Evolutionary conservation across 2,888 invertebrate genomes (phyloP), one percentile per base, ranked within the genome.

Genomic region (Limnephilus auricula): DNA sequence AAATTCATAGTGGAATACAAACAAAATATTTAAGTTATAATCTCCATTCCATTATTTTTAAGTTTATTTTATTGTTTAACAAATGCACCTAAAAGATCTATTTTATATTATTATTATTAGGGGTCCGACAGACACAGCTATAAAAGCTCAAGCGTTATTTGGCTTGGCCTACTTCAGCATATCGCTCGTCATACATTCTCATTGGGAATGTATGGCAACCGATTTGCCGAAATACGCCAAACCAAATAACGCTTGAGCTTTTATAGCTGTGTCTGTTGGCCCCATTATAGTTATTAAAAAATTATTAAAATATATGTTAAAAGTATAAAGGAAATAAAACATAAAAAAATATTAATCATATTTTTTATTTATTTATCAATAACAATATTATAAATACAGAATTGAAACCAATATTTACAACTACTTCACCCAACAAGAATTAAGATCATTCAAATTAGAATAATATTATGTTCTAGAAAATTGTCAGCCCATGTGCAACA

Each of bases 281-380:
- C n/a, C n/a, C n/a, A n/a, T n/a, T 40, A 65, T 65, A n/a, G 65
- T 65, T 65, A 25, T n/a, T 65, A 25, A 65, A 65, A 65, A 9
- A 65, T 65, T 65, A n/a, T 65, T 65, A 65, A 65, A 40, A 37
- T 37, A 37, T 37, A 37, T 37, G 4, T 34, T 34, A 3, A 34
- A 50, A 65, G 65, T 65, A 65, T 65, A 65, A 25, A 82, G 25
- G 80, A 18, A 80, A 34, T 85, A 34, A 86, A 34, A 85, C 30
- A 85, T 37, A 45, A 13, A n/a, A 79, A 82, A 82, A 25, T 37
- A 82, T 18, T 82, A 6, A 32, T 34, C 6, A 13, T 45, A 82
- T 12, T 82, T 34, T 32, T 82, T 82, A 18, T 82, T 82, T 82
- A 34, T 82, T 82, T 37, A 82, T 30, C 86, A 84, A 65, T 90